Percentiles rank a stretch among this genome's conserved stretches.
Evolutionary conservation across 2,888 invertebrate genomes (phyloP).

Genomic region (Cepaea hortensis): DNA sequence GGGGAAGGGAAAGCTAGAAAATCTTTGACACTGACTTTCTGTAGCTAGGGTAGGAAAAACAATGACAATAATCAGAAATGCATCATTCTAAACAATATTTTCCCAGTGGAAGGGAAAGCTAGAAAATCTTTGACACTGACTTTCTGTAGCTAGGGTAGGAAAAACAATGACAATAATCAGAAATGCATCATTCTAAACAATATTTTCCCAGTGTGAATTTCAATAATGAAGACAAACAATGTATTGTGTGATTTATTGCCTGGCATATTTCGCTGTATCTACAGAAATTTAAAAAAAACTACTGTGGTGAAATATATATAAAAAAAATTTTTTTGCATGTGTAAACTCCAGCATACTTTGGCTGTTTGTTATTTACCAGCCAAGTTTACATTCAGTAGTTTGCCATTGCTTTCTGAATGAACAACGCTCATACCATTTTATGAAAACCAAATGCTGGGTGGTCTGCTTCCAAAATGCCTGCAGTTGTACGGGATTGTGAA

Average conservation of each 20-base stretch:
- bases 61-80: not conserved
- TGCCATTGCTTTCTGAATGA: no score
- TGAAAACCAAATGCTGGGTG: no score
- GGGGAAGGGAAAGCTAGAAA: slow-evolving; percentile 66
- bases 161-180: not conserved
- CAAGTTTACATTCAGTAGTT: no score
- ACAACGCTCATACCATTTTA: no score
- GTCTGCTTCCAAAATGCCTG: no score
- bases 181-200: not conserved
- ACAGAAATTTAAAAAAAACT: not conserved
- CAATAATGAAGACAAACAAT: no score
- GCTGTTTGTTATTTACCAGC: no score
- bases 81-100: not conserved
- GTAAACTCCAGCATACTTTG: no score
- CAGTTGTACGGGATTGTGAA: no score
- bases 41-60: not conserved
- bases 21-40: slow-evolving; percentile 55
- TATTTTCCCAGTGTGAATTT: not conserved
- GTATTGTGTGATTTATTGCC: no score
- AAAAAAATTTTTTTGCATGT: no score
- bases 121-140: slow-evolving; percentile 62
- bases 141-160: slow-evolving; percentile 3
- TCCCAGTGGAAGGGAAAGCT: slow-evolving; percentile 62
- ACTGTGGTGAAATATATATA: not conserved
- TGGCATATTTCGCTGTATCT: not conserved